Base-by-base conservation (phyloP, 2,888 invertebrate species). In the Drosophila nr. perissopoda region DNA sequence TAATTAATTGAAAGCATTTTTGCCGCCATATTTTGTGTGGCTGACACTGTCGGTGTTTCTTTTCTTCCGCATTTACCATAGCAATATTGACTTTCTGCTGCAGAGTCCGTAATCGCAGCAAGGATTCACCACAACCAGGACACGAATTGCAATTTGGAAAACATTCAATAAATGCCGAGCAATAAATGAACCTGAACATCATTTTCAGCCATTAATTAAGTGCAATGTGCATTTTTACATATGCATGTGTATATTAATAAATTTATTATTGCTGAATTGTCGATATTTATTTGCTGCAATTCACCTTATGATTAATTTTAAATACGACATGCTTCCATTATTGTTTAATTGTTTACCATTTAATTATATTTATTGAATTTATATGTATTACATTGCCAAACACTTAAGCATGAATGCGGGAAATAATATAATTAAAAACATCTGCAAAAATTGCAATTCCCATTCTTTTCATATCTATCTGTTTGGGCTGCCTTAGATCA, bases 1-100 rank as follows among this genome's bases (percentile, higher is more conserved):
- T 90, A 88, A 86, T 86, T 86, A 86, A 90, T 86, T 86, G 89
- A 88, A 88, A 83, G 73, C 89, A 83, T 88, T 86, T 89, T 73
- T 77, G 62, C 65, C 69, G 75, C 71, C 77, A 64, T 69, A 66
- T 67, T 76, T 87, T 83, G 31, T 81, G 83, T 64, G 84, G 79
- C 76, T 67, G 67, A 45, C 53, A 58, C 63, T 51, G 51, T 27
- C 58, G 18, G 40, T 31, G 52, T 48, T 53, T 58, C 83, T 73
- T 80, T 67, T 80, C 73, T 76, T 66, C 57, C 65, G 40, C 64
- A 65, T 70, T 69, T 42, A 72, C 78, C 76, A 65, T 72, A 78
- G 82, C 84, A 83, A 84, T 84, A 84, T 84, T 84, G 89, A 89
- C 84, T 87, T 83, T 78, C 61, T 63, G 87, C 42, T 56, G 48